Base-by-base conservation (phyloP, 2,888 invertebrate genomes). In the Artemia sinica region DNA sequence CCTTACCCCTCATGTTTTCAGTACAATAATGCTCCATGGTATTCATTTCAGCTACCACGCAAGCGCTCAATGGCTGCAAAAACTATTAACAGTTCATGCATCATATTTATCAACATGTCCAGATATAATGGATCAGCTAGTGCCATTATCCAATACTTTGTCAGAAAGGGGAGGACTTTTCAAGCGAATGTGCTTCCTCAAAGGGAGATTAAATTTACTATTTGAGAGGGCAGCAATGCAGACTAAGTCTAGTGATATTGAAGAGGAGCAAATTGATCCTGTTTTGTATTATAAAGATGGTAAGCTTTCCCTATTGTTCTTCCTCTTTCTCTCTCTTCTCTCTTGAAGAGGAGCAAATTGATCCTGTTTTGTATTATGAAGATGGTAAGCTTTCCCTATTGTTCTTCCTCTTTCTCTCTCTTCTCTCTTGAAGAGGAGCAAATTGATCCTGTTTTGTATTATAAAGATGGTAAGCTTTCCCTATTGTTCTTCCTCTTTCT, bases 21-120 rank as follows among this genome's bases (percentile, higher is more conserved):
- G 28, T 28, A 28, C 4, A 28, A 28, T 28, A 28, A 28, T 28
- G 28, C 28, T 28, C 28, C 28, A 28, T 28, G 1, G 28, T 4
- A 28, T 4, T 28, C 28, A 14, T 58, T 58, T 58, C 58, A 58
- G 58, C 14, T 58, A 58, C 18, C 58, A 58, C 18, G 58, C 58
- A 58, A 58, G 58, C 58, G 58, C 58, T 18, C 14, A 58, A 10
- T 58, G 58, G 58, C 18, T 58, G 10, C 58, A 58, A 58, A 18
- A 14, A 8, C 58, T 58, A 14, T 18, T 58, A 58, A 58, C 58
- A 58, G 58, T 58, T 14, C 58, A 58, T 18, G 58, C 58, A n/a
- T 58, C 58, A 58, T 58, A 58, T 58, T 58, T 58, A 18, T 58
- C 58, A 18, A 58, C 58, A 18, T 58, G 58, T 58, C 58, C 58